phyloP scores from a whole-genome alignment of 2,797 vertebrate genomes.

The Gallinago nigripennis region DNA sequence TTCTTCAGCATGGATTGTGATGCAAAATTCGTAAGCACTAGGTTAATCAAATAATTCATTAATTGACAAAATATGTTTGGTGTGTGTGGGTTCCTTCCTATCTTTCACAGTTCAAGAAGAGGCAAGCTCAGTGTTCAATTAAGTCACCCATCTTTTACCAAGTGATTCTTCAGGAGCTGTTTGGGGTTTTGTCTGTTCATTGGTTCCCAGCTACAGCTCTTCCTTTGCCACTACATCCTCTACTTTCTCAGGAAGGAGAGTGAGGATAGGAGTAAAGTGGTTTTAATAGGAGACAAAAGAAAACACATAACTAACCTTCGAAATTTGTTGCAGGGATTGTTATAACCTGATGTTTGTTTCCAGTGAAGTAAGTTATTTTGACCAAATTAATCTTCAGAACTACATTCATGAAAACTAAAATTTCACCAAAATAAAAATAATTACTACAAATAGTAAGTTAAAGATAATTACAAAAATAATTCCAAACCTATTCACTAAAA shows the following conservation, averaged over 20 bases:
- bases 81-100: accelerated
- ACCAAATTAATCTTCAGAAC: not conserved
- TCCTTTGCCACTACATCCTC: not conserved
- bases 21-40: not conserved
- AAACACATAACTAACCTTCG: not conserved
- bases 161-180: not conserved
- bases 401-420: not conserved
- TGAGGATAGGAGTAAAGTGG: not conserved
- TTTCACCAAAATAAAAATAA: not conserved
- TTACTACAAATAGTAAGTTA: not conserved
- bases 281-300: not conserved
- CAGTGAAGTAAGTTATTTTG: not conserved
- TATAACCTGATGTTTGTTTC: not conserved
- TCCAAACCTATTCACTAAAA: not conserved
- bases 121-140: not conserved
- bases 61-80: not conserved
- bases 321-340: not conserved
- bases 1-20: not conserved
- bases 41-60: not conserved
- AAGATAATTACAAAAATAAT: not conserved
- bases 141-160: not conserved
- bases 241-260: not conserved
- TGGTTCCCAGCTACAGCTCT: not conserved
- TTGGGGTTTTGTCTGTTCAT: not conserved
- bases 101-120: not conserved